Conservation (phyloP, 2,888 invertebrate genomes). For the Philopedon plagiatum region DNA sequence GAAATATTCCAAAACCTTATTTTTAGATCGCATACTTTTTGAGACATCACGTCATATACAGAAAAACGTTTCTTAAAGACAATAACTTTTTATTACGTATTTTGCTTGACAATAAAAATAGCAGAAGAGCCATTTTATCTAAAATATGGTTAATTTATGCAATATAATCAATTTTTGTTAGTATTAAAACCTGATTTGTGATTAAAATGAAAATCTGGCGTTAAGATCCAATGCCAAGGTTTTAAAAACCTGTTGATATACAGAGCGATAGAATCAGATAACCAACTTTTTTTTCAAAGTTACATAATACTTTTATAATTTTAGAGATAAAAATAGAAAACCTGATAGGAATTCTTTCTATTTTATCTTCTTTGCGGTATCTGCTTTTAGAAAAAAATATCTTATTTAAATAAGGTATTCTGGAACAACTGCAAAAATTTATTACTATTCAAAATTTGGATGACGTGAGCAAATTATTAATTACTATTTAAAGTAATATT, state of each 20-base stretch:
- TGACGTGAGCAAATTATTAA: too few species aligned
- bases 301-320: too few species aligned
- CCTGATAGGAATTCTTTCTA: neutral
- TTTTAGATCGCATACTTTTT: neutral
- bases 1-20: neutral
- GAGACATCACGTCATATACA: neutral
- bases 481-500: too few species aligned
- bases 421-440: too few species aligned
- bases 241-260: slow-evolving; percentile 9
- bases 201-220: slow-evolving; percentile 26
- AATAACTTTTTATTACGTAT: slow-evolving; percentile 10
- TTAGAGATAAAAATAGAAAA: neutral
- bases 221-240: slow-evolving; percentile 21
- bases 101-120: slow-evolving; percentile 1
- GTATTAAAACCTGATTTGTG: slow-evolving; percentile 10
- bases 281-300: neutral
- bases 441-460: too few species aligned
- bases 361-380: too few species aligned
- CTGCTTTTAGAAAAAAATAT: too few species aligned
- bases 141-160: slow-evolving; percentile 20
- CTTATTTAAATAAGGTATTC: too few species aligned
- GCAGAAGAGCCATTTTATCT: slow-evolving; percentile 1
- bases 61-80: neutral
- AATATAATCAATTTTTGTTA: slow-evolving; percentile 6
- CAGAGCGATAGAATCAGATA: neutral